Evolutionary conservation across 2,113 vertebrate genomes (phyloP).

Genomic region (Brachyistius frenatus): DNA sequence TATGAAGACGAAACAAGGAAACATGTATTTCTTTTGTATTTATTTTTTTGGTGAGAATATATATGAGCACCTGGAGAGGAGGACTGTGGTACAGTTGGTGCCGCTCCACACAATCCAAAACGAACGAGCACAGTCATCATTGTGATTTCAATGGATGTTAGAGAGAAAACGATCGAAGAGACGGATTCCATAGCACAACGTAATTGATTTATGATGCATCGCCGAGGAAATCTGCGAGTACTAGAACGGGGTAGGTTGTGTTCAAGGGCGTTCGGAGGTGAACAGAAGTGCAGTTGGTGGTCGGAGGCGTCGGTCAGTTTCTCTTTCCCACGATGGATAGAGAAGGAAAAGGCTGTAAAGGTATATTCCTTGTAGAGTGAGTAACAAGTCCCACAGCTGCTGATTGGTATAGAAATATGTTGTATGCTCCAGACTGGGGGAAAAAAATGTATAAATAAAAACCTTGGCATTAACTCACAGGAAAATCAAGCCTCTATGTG

Average conservation of each 20-base stretch:
- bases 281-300: neutral
- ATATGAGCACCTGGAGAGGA: neutral
- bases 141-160: conserved; percentile 59
- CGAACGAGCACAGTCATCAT: conserved; percentile 52
- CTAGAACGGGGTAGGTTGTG: too few relatives aligned
- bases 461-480: neutral
- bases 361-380: neutral
- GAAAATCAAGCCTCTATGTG: neutral
- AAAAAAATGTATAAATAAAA: neutral
- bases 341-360: conserved; percentile 14
- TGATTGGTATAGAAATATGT: neutral
- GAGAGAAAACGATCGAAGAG: conserved; percentile 51
- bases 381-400: neutral
- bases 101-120: conserved; percentile 34
- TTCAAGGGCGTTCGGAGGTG: conserved; percentile 5
- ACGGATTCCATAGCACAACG: conserved; percentile 66
- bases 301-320: conserved; percentile 25
- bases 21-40: neutral
- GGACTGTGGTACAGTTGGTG: neutral
- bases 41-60: neutral
- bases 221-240: conserved; percentile 34
- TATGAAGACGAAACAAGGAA: conserved; percentile 5
- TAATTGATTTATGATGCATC: conserved; percentile 80
- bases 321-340: neutral
- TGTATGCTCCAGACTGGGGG: neutral